Conservation (phyloP, 1,140 invertebrate species). For the Prorops nasuta region DNA sequence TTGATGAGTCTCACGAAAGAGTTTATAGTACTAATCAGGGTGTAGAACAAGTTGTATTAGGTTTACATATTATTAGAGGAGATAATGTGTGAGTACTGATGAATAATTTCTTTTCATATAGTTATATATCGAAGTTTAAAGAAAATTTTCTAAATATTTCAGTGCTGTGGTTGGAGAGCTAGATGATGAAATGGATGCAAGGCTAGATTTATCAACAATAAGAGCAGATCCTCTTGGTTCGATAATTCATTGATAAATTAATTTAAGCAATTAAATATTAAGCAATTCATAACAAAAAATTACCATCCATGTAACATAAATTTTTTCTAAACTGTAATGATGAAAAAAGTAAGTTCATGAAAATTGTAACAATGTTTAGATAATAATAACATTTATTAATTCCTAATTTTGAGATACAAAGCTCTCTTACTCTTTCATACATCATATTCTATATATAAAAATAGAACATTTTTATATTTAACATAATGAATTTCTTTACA, state of each 20-base stretch:
- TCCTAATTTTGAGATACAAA: too few relatives aligned
- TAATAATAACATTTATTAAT: too few relatives aligned
- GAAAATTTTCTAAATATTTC: constrained; percentile 40
- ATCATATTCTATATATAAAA: too few relatives aligned
- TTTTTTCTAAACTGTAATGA: too few relatives aligned
- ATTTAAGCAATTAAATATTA: neutral
- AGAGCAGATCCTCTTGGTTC: constrained; percentile 87
- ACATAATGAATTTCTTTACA: too few relatives aligned
- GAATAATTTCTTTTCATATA: constrained; percentile 9
- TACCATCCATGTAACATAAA: too few relatives aligned
- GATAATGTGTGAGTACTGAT: constrained; percentile 85
- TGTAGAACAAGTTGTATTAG: constrained; percentile 94
- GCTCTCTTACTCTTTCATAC: too few relatives aligned
- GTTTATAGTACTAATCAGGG: constrained; percentile 91
- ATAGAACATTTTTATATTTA: too few relatives aligned
- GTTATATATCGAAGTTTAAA: neutral
- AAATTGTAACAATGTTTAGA: too few relatives aligned
- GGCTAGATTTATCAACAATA: constrained; percentile 80
- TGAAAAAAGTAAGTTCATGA: too few relatives aligned
- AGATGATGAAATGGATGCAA: constrained; percentile 85
- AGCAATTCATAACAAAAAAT: neutral
- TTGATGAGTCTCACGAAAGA: constrained; percentile 96
- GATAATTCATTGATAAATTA: constrained; percentile 70
- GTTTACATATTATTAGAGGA: constrained; percentile 94
- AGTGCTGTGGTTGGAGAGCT: constrained; percentile 89